These are phyloP conservation scores for Acleris cristana DNA, from an alignment of 2,888 invertebrate genomes.

Conservation along the genomic window DNA sequence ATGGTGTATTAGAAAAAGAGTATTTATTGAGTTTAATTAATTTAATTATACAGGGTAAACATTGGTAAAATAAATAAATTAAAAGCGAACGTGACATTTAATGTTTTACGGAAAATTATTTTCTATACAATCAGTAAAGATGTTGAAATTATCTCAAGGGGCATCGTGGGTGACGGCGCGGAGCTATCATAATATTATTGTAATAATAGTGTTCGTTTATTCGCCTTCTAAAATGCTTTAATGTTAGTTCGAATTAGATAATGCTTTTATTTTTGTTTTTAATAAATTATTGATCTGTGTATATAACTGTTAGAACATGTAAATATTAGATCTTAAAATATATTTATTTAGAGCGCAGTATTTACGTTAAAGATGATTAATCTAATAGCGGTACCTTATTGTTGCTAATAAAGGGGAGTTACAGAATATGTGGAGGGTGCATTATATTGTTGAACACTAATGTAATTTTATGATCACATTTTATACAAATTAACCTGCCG, in stretches of 20 bases:
- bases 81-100: conserved; percentile 17
- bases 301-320: conserved; percentile 78
- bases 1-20: conserved; percentile 11
- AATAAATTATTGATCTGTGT: conserved; percentile 77
- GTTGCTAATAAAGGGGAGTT: conserved; percentile 19
- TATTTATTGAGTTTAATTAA: conserved; percentile 29
- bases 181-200: conserved; percentile 32
- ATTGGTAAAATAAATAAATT: conserved; percentile 29
- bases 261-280: conserved; percentile 60
- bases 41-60: conserved; percentile 37
- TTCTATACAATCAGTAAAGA: conserved; percentile 8
- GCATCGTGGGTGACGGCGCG: conserved; percentile 16
- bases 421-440: conserved; percentile 49
- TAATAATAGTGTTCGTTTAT: conserved; percentile 60
- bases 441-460: conserved; percentile 54
- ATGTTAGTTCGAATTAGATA: conserved; percentile 69
- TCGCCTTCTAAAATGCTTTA: conserved; percentile 82
- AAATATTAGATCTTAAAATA: conserved; percentile 70
- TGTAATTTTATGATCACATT: conserved; percentile 58
- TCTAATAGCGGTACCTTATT: conserved; percentile 31
- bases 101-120: conserved; percentile 27
- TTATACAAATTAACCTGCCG: conserved; percentile 45
- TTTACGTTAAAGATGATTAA: conserved; percentile 31
- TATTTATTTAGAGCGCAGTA: conserved; percentile 64
- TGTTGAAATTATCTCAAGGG: conserved; percentile 18